A percentile compares a stretch with the other conserved stretches of the same genome.
Evolutionary conservation across 1,140 invertebrate species (phyloP).

Genomic region (Melanaphis sacchari): DNA sequence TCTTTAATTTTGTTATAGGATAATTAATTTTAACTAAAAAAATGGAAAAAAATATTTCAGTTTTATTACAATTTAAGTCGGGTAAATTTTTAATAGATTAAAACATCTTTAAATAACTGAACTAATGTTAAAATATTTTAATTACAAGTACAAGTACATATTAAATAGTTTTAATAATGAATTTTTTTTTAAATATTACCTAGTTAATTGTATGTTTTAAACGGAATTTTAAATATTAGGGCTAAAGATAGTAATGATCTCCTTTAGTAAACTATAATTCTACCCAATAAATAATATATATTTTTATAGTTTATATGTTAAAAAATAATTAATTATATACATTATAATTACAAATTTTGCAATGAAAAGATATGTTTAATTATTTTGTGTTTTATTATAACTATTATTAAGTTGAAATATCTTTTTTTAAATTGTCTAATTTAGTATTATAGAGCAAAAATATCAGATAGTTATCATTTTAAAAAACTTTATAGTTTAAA

Average conservation of each 20-base stretch:
- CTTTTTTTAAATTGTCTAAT: background rate
- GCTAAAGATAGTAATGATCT: background rate
- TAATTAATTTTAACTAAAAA: too few species aligned
- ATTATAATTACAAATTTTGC: background rate
- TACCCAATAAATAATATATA: background rate
- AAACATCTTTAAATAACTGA: too few species aligned
- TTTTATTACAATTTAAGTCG: too few species aligned
- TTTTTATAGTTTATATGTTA: background rate
- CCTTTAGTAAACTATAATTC: background rate
- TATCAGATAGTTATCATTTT: background rate
- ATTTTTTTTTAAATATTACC: background rate
- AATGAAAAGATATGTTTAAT: background rate
- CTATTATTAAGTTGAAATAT: background rate
- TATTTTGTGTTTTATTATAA: background rate
- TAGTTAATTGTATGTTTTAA: background rate
- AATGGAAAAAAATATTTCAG: too few species aligned
- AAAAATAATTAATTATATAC: background rate
- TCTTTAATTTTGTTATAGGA: too few species aligned
- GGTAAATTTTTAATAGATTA: too few species aligned
- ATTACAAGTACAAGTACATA: background rate
- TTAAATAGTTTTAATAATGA: background rate
- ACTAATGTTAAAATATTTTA: too few species aligned
- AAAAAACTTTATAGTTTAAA: background rate
- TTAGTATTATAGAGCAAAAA: too few species aligned
- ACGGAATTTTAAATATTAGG: background rate